Conservation (phyloP, 2,113 vertebrate species). For the Recurvirostra avosetta region DNA sequence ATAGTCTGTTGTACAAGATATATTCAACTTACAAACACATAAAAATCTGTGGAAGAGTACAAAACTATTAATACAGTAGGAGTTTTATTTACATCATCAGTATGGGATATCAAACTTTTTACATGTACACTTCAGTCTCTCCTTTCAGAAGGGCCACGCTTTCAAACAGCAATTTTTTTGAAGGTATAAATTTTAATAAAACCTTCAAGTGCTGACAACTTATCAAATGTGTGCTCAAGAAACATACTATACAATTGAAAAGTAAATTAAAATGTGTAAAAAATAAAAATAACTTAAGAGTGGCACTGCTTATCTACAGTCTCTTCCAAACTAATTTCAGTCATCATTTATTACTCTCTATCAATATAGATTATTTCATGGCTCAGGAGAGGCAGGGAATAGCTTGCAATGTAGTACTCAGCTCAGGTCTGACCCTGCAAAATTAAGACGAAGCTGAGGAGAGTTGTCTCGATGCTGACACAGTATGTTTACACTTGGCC, state of each 20-base stretch:
- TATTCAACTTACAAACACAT: background rate
- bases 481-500: too few relatives aligned
- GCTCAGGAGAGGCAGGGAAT: background rate
- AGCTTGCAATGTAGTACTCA: background rate
- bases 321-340: background rate
- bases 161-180: background rate
- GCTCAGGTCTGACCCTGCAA: background rate
- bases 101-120: background rate
- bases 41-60: background rate
- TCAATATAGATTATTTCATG: background rate
- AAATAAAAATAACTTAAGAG: constrained; percentile 8
- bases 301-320: background rate
- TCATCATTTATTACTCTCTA: background rate
- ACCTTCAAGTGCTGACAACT: background rate
- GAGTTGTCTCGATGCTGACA: fast-evolving
- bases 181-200: background rate
- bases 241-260: background rate
- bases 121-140: constrained; percentile 9
- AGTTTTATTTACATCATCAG: constrained; percentile 63
- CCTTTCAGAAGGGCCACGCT: background rate
- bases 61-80: background rate
- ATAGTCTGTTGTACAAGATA: background rate
- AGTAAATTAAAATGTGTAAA: constrained; percentile 45
- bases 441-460: background rate
- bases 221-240: background rate